Evolutionary conservation across 2,888 invertebrate genomes (phyloP).

Genomic region (Ophion slaviceki): DNA sequence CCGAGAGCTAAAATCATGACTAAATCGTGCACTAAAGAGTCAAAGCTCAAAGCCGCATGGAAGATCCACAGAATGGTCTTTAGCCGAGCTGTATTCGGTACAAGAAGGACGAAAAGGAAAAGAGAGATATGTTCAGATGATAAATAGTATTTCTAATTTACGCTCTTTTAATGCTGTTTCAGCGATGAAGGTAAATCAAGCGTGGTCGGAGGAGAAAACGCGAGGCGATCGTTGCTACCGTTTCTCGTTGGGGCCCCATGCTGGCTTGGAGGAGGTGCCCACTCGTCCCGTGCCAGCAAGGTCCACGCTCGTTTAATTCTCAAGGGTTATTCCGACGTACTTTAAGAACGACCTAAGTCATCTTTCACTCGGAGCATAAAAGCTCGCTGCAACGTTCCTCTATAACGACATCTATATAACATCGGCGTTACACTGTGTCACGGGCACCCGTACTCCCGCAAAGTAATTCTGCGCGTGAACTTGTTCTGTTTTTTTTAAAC

Average conservation of each 20-base stretch:
- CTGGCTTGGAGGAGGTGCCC: constrained; percentile 34
- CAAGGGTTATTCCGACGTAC: constrained; percentile 60
- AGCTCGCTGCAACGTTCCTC: constrained; percentile 33
- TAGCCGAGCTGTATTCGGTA: constrained; percentile 18
- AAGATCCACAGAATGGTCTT: constrained; percentile 1
- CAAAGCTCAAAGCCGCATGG: neutral
- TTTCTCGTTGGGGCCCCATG: constrained; percentile 8
- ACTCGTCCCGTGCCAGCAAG: constrained; percentile 50
- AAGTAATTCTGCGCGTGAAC: constrained; percentile 15
- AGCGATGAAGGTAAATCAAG: constrained; percentile 63
- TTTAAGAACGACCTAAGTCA: constrained; percentile 58
- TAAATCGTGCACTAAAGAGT: neutral
- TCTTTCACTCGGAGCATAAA: constrained; percentile 45
- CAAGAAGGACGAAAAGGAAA: neutral
- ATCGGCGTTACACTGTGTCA: constrained; percentile 25
- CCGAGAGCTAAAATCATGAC: neutral
- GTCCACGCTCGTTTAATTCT: constrained; percentile 60
- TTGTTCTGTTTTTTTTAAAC: neutral
- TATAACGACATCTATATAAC: constrained; percentile 34
- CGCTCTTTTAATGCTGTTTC: constrained; percentile 68
- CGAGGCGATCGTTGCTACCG: constrained; percentile 51
- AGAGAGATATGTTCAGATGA: constrained; percentile 50
- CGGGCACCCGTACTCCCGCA: constrained; percentile 24
- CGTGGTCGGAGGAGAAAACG: constrained; percentile 44
- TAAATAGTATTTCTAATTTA: constrained; percentile 67